Base-by-base conservation (phyloP, 2,113 vertebrate genomes). In the Pleuronectes platessa region DNA sequence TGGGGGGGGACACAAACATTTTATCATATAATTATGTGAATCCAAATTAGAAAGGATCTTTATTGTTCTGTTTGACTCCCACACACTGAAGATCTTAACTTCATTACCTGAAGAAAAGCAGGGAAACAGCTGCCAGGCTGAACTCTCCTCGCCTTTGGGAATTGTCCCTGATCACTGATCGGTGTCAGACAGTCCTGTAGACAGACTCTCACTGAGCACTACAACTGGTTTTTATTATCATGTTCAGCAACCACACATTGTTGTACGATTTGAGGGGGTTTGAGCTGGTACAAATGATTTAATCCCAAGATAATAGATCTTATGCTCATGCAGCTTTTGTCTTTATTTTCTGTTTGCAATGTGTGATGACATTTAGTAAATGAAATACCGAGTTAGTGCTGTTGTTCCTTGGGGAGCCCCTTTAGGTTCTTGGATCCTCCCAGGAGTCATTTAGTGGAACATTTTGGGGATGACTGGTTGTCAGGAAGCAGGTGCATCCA, bases 401-500 rank as follows among this genome's bases (percentile, higher is more conserved):
- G 68, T 62, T 18, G 21, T 40, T 71, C 18, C 27, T 56, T 27
- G 27, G 49, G 56, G 31, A 15, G 47, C 63, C 62, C 71, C 18
- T 9, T 20, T 6, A 42, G 40, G 40, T 42, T 13, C 40, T 42
- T 42, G 12, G 42, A 20, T 0, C 2, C 74, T 74, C 82, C n/a
- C 3, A 5, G 37, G 82, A 79, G 51, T 78, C 51, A 37, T 72
- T 66, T 9, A 70, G 47, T 21, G 10, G 37, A 21, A 17, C 59
- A 61, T 82, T 84, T 82, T 68, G 31, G 61, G 78, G 59, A 64
- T 72, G 80, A 66, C 67, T 72, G 74, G 51, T 37, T 51, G 13
- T n/a, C 61, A 54, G 73, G 54, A 54, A 66, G 54, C 74, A 81
- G 78, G 80, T 87, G 77, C 72, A 66, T 70, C 73, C 61, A n/a